These are phyloP conservation scores for Suricata suricatta DNA, from an alignment of 2,113 vertebrate genomes.

Conservation along the genomic window DNA sequence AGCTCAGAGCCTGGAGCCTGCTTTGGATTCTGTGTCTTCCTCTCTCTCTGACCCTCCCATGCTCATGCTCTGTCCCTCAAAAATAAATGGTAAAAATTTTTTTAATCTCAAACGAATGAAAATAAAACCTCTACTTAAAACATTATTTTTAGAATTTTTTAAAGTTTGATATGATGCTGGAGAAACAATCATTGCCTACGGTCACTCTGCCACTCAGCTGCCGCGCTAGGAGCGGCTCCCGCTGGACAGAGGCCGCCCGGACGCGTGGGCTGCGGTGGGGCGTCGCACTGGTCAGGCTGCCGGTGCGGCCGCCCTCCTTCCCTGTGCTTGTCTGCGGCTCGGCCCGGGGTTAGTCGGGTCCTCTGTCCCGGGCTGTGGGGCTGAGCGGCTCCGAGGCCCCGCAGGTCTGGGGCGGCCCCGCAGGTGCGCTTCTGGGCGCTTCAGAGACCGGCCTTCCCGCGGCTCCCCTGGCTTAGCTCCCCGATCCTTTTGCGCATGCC, in stretches of 20 bases:
- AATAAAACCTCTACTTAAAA: neutral
- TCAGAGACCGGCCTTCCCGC: neutral
- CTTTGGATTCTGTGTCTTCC: neutral
- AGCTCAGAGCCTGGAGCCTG: neutral
- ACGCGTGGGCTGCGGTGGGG: rapidly evolving
- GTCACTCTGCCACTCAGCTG: neutral
- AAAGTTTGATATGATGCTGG: neutral
- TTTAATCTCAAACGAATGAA: neutral
- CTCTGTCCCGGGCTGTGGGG: neutral
- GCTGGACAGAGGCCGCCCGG: too few species aligned
- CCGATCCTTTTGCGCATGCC: neutral
- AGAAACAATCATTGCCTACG: rapidly evolving
- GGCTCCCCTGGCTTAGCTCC: neutral
- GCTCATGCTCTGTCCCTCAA: neutral
- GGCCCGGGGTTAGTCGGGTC: neutral
- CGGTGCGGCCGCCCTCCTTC: neutral
- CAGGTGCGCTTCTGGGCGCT: too few species aligned
- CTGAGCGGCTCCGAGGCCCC: neutral
- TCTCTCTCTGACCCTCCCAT: neutral
- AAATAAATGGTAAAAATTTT: neutral
- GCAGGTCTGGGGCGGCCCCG: neutral
- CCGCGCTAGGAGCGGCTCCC: neutral
- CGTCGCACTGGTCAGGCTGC: neutral
- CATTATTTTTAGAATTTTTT: neutral
- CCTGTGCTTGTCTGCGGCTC: neutral